Percentiles rank a stretch among this genome's conserved stretches.
Conservation (phyloP, 2,888 invertebrate genomes). For the Ichneumon xanthorius region DNA sequence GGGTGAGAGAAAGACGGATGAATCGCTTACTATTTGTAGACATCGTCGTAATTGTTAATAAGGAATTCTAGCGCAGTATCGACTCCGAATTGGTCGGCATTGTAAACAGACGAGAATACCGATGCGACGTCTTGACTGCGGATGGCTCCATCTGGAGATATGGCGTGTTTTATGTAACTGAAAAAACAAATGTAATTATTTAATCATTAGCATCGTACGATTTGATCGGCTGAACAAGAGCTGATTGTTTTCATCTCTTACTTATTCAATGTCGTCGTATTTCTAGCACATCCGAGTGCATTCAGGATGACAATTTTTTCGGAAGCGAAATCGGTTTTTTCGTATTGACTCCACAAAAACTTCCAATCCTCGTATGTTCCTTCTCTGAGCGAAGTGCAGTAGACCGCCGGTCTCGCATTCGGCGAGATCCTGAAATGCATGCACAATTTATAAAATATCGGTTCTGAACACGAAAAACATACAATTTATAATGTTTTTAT, state of each 20-base stretch:
- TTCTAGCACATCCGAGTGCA: conserved; percentile 86
- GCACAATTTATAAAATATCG: neutral
- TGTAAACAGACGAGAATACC: conserved; percentile 82
- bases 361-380: conserved; percentile 89
- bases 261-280: conserved; percentile 80
- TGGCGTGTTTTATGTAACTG: conserved; percentile 69
- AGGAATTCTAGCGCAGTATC: conserved; percentile 72
- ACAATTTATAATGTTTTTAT: neutral
- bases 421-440: conserved; percentile 86
- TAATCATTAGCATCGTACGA: neutral
- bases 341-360: conserved; percentile 88
- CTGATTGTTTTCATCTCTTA: conserved; percentile 25
- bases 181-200: conserved; percentile 12
- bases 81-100: conserved; percentile 75
- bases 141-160: conserved; percentile 70
- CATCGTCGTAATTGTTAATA: conserved; percentile 63
- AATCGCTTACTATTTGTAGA: conserved; percentile 75
- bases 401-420: conserved; percentile 90
- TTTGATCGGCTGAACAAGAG: neutral
- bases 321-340: conserved; percentile 86
- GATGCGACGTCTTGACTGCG: conserved; percentile 82
- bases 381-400: conserved; percentile 91
- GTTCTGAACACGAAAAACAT: neutral
- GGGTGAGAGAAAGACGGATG: conserved; percentile 19
- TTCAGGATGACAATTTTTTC: conserved; percentile 85